Evolutionary conservation across 2,797 vertebrate species (phyloP).

Genomic region (Falco naumanni): DNA sequence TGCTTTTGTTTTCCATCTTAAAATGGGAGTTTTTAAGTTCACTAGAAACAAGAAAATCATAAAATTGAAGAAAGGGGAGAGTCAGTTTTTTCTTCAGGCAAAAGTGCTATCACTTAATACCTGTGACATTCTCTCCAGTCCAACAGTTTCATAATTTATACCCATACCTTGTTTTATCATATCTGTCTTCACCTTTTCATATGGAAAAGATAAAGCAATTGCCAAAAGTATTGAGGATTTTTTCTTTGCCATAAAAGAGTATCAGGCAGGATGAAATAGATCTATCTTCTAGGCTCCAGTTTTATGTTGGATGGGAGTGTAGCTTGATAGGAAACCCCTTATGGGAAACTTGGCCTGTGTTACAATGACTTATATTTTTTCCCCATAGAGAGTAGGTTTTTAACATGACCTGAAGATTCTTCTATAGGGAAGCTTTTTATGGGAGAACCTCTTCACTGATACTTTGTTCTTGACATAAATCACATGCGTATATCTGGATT

Average conservation of each 20-base stretch:
- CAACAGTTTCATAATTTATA: neutral
- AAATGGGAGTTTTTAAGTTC: neutral
- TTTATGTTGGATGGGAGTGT: neutral
- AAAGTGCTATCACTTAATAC: neutral
- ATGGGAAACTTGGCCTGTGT: neutral
- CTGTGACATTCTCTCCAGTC: neutral
- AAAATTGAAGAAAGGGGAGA: neutral
- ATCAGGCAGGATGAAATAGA: neutral
- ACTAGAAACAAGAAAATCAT: neutral
- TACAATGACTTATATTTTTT: neutral
- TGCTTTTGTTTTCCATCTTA: neutral
- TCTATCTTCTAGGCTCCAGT: neutral
- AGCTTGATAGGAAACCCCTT: neutral
- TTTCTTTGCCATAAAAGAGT: neutral
- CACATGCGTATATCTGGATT: neutral
- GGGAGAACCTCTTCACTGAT: neutral
- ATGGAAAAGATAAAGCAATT: neutral
- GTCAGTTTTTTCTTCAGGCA: neutral
- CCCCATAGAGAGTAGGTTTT: neutral
- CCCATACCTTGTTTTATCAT: neutral
- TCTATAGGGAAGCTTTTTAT: neutral
- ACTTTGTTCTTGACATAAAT: neutral
- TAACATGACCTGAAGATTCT: neutral
- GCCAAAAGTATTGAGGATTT: neutral
- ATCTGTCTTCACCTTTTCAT: neutral